Percentiles rank a stretch among this genome's conserved stretches.
These are phyloP conservation scores for Seira ritae DNA, from an alignment of 2,888 invertebrate genomes.

Conservation along the genomic window DNA sequence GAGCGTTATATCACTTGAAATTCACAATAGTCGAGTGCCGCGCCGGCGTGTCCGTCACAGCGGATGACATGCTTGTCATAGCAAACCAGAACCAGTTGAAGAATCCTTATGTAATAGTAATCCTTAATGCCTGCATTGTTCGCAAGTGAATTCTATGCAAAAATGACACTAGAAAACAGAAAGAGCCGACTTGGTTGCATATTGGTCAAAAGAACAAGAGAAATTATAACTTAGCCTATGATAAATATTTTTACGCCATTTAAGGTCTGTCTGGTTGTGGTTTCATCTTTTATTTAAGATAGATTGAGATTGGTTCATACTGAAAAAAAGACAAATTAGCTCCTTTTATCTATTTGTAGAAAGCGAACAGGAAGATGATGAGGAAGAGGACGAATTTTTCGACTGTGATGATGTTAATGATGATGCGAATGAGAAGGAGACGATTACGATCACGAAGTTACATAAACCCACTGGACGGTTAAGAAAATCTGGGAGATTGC, in stretches of 20 bases:
- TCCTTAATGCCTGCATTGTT: too few relatives aligned
- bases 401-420: slow-evolving; percentile 79
- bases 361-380: slow-evolving; percentile 76
- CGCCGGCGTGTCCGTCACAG: not conserved
- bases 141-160: too few relatives aligned
- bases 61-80: slow-evolving; percentile 14
- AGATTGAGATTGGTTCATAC: too few relatives aligned
- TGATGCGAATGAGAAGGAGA: slow-evolving; percentile 5
- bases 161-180: too few relatives aligned
- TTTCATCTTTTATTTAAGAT: too few relatives aligned
- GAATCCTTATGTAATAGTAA: too few relatives aligned
- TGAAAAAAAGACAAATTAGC: too few relatives aligned
- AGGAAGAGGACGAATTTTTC: slow-evolving; percentile 82
- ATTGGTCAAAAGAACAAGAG: too few relatives aligned
- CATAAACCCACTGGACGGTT: slow-evolving; percentile 84
- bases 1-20: too few relatives aligned
- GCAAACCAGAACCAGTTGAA: too few relatives aligned
- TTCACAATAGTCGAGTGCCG: not conserved
- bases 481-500: slow-evolving; percentile 82
- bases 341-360: slow-evolving; percentile 60
- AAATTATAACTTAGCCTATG: too few relatives aligned
- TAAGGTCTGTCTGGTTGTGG: not conserved
- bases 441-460: slow-evolving; percentile 76
- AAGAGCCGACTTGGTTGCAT: too few relatives aligned
- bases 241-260: slow-evolving; percentile 3